Evolutionary conservation across 2,888 invertebrate genomes (phyloP).

Genomic region (Lutraria lutraria): DNA sequence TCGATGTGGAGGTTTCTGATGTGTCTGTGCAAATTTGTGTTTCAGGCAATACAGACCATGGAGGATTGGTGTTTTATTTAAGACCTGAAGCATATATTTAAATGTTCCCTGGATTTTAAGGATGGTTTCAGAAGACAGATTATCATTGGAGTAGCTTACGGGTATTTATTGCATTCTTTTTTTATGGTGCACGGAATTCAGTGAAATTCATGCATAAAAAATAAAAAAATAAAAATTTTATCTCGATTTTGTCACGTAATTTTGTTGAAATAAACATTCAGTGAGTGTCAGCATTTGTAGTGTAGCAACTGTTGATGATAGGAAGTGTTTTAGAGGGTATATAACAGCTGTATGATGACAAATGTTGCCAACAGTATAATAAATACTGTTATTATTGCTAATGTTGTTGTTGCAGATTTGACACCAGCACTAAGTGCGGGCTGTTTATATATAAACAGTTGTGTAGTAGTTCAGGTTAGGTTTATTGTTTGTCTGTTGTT

Average conservation of each 20-base stretch:
- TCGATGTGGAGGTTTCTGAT: not conserved
- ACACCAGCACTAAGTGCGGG: not conserved
- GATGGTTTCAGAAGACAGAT: not conserved
- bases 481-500: too few species aligned
- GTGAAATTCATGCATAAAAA: not conserved
- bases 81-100: not conserved
- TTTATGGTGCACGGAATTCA: not conserved
- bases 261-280: not conserved
- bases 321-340: not conserved
- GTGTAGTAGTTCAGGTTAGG: too few species aligned
- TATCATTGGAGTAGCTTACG: not conserved
- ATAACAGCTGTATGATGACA: not conserved
- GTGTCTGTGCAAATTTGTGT: not conserved
- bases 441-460: not conserved
- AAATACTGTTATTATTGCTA: not conserved
- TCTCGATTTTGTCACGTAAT: not conserved
- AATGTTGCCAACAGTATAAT: not conserved
- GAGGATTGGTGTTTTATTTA: not conserved
- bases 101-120: slow-evolving; percentile 4
- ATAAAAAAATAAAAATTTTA: not conserved
- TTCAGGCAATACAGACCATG: not conserved
- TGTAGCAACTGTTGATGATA: not conserved
- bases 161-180: not conserved
- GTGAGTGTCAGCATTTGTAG: not conserved
- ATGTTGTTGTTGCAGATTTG: not conserved